Base-by-base conservation (phyloP, 2,113 vertebrate genomes). In the Chrysochloris asiatica region DNA sequence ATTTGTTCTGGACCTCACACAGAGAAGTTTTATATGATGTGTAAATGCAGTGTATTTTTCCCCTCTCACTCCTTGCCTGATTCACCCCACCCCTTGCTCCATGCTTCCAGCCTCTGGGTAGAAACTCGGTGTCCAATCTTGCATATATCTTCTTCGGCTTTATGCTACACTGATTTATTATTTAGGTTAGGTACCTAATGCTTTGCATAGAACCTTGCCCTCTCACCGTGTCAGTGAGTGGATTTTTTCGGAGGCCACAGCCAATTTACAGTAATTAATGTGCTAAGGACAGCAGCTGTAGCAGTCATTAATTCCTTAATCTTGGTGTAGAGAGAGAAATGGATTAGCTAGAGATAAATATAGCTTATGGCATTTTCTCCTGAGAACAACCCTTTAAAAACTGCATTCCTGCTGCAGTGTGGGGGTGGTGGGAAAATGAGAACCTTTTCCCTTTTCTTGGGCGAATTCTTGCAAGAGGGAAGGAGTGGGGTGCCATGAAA, bases 191-290 rank as follows among this genome's bases (percentile, higher is more conserved):
- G 81, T 91, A 65, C 86, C 76, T 0, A 1, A 59, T 79, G 45
- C 92, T 95, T 93, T 90, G 91, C 50, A 19, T 73, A 83, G 93
- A 94, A 86, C 71, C 54, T 86, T 95, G 84, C 88, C 19, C 77
- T 96, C 86, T 91, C n/a, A 61, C 87, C 1, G 0, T 65, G 48
- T 69, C 50, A 78, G 72, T 52, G 94, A 97, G 90, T 87, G 80
- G 84, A 69, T 94, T 97, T 96, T n/a, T 95, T 95, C 94, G 93
- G 80, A 96, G 92, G 88, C 93, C 95, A 88, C 91, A 97, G 91
- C 90, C 95, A 96, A 95, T 97, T 98, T 97, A 90, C 90, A 96
- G 88, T 96, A 97, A 98, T 98, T 98, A 97, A 98, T 96, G 97
- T 96, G 96, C 96, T 97, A 97, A 97, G 95, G 95, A 96, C 93